phyloP scores from a whole-genome alignment of 2,888 invertebrate genomes.

The Seira musarum region DNA sequence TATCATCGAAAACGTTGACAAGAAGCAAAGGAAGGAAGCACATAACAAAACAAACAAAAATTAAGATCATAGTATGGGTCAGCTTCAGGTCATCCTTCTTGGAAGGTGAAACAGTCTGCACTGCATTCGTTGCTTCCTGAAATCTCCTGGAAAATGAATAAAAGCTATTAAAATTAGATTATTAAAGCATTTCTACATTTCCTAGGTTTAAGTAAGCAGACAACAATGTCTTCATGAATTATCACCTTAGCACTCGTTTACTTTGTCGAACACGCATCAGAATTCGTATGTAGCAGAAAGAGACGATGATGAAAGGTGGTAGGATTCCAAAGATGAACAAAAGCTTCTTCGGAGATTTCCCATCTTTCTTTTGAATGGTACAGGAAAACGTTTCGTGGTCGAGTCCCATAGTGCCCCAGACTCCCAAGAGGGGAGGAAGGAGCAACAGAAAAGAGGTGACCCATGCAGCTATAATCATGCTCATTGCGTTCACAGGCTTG shows the following conservation, averaged over 20 bases:
- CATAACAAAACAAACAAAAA: conserved; percentile 88
- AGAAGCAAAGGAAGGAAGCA: conserved; percentile 92
- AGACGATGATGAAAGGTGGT: conserved; percentile 88
- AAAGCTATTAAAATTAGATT: no score
- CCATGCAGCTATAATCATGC: conserved; percentile 88
- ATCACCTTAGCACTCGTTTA: conserved; percentile 73
- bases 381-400: conserved; percentile 89
- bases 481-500: conserved; percentile 80
- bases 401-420: conserved; percentile 89
- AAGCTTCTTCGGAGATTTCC: conserved; percentile 86
- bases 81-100: conserved; percentile 83
- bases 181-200: no score
- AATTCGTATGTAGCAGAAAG: conserved; percentile 88
- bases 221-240: no score
- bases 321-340: conserved; percentile 88
- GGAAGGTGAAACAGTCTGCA: conserved; percentile 14
- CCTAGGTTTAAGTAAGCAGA: no score
- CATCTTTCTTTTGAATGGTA: conserved; percentile 86
- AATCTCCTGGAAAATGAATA: conserved; percentile 30
- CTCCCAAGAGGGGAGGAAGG: conserved; percentile 84
- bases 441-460: conserved; percentile 81
- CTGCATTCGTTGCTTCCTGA: conserved; percentile 31
- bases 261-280: conserved; percentile 85
- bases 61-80: conserved; percentile 89
- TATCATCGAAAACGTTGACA: conserved; percentile 89